Evolutionary conservation across 2,113 vertebrate genomes (phyloP).

Genomic region (Pteronura brasiliensis): DNA sequence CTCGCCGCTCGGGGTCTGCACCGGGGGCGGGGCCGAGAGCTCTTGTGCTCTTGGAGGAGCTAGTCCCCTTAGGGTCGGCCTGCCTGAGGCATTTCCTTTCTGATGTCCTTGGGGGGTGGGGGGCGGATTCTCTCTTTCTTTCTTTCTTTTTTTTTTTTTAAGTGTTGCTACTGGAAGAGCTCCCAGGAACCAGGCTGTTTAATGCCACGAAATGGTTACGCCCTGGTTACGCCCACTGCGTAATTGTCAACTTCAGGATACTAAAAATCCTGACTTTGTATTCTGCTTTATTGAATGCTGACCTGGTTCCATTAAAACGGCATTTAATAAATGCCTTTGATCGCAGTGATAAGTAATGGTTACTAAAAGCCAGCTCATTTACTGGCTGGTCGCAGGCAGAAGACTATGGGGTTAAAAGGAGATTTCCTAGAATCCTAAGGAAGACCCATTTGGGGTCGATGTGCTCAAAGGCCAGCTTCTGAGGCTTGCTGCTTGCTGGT

Average conservation of each 20-base stretch:
- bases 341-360: background rate
- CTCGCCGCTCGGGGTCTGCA: fast-evolving
- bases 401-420: background rate
- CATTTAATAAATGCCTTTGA: background rate
- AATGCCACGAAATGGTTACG: background rate
- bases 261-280: background rate
- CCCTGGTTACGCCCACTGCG: no score
- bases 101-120: no score
- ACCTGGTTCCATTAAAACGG: background rate
- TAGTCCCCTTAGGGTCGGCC: background rate
- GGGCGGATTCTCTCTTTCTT: background rate
- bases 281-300: background rate
- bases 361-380: background rate
- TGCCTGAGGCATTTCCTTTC: background rate
- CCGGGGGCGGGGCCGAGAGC: background rate
- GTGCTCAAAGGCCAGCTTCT: background rate
- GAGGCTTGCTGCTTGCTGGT: background rate
- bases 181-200: background rate
- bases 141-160: background rate
- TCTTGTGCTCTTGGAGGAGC: background rate
- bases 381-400: background rate
- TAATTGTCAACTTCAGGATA: background rate
- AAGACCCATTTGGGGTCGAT: background rate
- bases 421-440: background rate
- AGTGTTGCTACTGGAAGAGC: constrained; percentile 17